phyloP scores from a whole-genome alignment of 2,888 invertebrate species.

The Elegia similella region DNA sequence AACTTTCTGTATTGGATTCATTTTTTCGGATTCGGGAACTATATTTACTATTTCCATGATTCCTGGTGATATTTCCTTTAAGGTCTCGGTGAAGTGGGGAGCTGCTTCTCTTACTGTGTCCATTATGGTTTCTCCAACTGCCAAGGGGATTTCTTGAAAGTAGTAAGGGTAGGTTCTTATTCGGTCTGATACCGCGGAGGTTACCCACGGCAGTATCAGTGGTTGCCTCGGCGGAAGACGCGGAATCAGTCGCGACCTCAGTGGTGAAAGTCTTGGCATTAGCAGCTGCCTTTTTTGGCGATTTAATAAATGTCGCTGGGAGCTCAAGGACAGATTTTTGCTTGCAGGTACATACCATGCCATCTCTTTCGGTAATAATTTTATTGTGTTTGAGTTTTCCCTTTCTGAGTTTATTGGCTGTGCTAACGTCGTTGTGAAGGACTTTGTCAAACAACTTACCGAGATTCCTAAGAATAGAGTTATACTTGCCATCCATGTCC shows the following conservation, averaged over 20 bases:
- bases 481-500: conserved; percentile 54
- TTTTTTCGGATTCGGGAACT: conserved; percentile 56
- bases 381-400: conserved; percentile 30
- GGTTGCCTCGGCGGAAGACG: conserved; percentile 62
- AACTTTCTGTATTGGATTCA: conserved; percentile 55
- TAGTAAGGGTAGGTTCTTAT: conserved; percentile 74
- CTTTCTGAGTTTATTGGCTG: conserved; percentile 40
- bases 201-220: conserved; percentile 64
- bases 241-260: conserved; percentile 49
- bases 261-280: conserved; percentile 52
- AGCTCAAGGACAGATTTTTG: conserved; percentile 30
- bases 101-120: conserved; percentile 71
- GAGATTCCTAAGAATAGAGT: conserved; percentile 67
- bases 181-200: conserved; percentile 67
- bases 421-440: conserved; percentile 51
- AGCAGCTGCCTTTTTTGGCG: conserved; percentile 65
- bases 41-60: conserved; percentile 71
- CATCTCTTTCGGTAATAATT: conserved; percentile 39
- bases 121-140: conserved; percentile 71
- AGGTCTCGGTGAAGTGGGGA: conserved; percentile 68
- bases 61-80: conserved; percentile 72
- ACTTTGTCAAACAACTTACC: conserved; percentile 68
- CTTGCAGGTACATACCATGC: conserved; percentile 43
- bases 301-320: conserved; percentile 27
- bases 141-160: conserved; percentile 74